Evolutionary conservation across 2,888 invertebrate genomes (phyloP).

Genomic region (Tupiocoris notatus): DNA sequence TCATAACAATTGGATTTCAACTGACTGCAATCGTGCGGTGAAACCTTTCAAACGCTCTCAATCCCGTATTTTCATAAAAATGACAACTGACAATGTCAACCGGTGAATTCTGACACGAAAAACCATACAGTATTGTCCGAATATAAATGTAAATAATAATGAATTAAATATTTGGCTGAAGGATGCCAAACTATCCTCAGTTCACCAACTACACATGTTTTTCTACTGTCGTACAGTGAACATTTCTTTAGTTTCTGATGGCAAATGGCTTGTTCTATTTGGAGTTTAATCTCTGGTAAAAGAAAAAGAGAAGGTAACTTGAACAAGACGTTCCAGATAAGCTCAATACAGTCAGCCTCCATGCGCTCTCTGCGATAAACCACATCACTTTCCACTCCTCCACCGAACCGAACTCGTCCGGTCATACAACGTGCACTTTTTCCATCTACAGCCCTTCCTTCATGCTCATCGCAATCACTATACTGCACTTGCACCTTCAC

Average conservation of each 20-base stretch:
- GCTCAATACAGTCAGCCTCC: background rate
- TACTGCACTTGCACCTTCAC: background rate
- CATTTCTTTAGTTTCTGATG: no score
- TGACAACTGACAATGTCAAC: background rate
- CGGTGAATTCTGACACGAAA: no score
- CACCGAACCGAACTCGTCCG: no score
- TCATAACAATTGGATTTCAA: background rate
- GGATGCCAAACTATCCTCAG: no score
- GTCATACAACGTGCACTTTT: background rate
- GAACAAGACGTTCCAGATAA: background rate
- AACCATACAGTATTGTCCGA: no score
- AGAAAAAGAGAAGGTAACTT: background rate
- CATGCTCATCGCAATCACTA: background rate
- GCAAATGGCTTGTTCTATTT: background rate
- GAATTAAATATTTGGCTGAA: no score
- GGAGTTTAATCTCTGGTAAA: background rate
- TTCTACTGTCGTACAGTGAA: no score
- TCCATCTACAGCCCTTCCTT: background rate
- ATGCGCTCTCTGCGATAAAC: background rate
- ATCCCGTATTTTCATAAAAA: background rate
- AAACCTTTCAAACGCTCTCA: background rate
- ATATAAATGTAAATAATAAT: no score
- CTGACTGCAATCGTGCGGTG: background rate
- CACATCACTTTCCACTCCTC: no score
- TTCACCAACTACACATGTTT: no score